These are phyloP conservation scores for Gopherus evgoodei DNA, from an alignment of 2,113 vertebrate genomes.

Conservation along the genomic window DNA sequence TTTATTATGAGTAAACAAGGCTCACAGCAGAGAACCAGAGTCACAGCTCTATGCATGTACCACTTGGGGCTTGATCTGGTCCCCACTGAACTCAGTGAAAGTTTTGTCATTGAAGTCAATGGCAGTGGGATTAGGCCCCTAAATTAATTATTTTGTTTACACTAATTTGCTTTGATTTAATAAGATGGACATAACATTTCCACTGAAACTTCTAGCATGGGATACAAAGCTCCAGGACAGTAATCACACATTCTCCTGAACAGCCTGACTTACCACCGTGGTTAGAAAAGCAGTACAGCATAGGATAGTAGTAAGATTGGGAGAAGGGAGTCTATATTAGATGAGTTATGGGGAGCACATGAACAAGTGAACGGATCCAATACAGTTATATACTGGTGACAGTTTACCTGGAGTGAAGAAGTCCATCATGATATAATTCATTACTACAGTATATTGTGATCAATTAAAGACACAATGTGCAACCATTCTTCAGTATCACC, in stretches of 20 bases:
- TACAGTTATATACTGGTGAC: not conserved
- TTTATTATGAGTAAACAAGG: not conserved
- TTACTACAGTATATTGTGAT: not conserved
- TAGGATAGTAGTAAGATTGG: not conserved
- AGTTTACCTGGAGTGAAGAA: not conserved
- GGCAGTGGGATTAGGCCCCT: too few species aligned
- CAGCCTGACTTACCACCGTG: not conserved
- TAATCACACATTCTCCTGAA: not conserved
- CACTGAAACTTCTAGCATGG: not conserved
- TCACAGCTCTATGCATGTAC: too few species aligned
- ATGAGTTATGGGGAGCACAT: not conserved
- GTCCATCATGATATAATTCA: not conserved
- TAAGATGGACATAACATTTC: not conserved
- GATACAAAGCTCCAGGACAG: not conserved
- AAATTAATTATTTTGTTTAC: too few species aligned
- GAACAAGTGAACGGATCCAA: not conserved
- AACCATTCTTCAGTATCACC: constrained; percentile 10
- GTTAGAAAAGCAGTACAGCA: not conserved
- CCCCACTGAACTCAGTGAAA: too few species aligned
- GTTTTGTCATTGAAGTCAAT: too few species aligned
- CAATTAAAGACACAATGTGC: constrained; percentile 6
- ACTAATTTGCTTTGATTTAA: not conserved
- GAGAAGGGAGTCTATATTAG: not conserved
- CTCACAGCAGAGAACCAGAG: too few species aligned
- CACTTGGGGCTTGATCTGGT: too few species aligned